These are phyloP conservation scores for Cheilosia variabilis DNA, from an alignment of 2,888 invertebrate species.

Conservation along the genomic window DNA sequence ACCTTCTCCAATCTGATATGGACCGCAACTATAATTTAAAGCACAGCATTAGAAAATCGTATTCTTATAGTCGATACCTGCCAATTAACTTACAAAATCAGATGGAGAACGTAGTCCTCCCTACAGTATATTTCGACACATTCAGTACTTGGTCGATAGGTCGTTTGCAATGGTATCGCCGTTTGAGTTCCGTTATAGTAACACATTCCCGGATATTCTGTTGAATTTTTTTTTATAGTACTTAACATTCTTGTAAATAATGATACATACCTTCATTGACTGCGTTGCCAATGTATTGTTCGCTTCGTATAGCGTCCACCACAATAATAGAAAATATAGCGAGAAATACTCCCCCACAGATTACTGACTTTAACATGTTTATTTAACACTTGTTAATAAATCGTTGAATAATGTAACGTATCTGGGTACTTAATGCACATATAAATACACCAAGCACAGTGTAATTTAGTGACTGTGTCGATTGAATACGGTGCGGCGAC, in stretches of 20 bases:
- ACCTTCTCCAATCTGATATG: conserved; percentile 52
- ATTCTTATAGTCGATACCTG: neutral
- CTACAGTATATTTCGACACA: conserved; percentile 41
- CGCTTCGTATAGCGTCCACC: conserved; percentile 5
- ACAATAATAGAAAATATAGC: neutral
- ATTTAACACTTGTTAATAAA: conserved; percentile 2
- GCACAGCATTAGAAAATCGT: neutral
- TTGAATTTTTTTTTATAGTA: neutral
- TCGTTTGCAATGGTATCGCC: conserved; percentile 16
- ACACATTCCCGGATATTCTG: conserved; percentile 54
- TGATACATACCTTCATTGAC: conserved; percentile 29
- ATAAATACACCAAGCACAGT: neutral
- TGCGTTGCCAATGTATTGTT: conserved; percentile 41
- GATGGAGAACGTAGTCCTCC: conserved; percentile 39
- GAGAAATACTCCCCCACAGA: conserved; percentile 14
- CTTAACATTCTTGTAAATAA: neutral
- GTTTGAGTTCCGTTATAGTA: conserved; percentile 48
- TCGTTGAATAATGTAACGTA: neutral
- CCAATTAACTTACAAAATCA: conserved; percentile 28
- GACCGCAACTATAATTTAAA: conserved; percentile 31
- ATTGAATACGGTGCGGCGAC: conserved; percentile 9
- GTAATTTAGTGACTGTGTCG: conserved; percentile 9
- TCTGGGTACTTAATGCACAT: neutral
- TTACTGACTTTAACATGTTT: conserved; percentile 10
- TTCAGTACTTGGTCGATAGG: conserved; percentile 18